Conservation (phyloP, 2,113 vertebrate genomes). For the Mesocricetus auratus region DNA sequence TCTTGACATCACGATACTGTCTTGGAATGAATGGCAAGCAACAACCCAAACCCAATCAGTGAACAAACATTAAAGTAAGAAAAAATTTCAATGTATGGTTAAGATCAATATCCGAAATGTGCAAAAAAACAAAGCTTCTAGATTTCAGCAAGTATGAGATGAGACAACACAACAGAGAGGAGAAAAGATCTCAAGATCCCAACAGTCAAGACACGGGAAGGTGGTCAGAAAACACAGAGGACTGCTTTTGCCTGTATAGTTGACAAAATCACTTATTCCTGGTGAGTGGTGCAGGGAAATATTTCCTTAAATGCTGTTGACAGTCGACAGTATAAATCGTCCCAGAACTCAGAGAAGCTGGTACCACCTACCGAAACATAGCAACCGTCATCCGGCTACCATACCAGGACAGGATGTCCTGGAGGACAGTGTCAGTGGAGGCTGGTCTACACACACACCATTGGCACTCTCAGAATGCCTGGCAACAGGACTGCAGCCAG, state of each 20-base stretch:
- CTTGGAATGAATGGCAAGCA: neutral
- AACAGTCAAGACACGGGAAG: neutral
- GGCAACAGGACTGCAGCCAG: neutral
- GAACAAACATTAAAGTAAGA: neutral
- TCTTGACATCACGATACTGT: neutral
- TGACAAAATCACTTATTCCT: neutral
- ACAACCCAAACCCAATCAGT: neutral
- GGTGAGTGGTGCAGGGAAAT: neutral
- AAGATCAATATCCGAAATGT: neutral
- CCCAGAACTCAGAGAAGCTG: slow-evolving; percentile 14
- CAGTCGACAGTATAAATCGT: neutral
- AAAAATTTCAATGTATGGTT: neutral
- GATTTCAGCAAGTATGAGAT: neutral
- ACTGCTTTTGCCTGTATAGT: neutral
- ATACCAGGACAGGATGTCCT: neutral
- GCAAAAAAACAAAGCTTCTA: neutral
- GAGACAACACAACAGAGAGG: neutral
- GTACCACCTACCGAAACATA: neutral
- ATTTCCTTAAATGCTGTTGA: neutral
- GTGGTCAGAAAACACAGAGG: neutral
- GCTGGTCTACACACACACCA: neutral
- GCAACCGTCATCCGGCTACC: neutral
- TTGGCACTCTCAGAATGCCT: neutral
- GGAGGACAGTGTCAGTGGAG: neutral
- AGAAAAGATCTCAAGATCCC: neutral